Base-by-base conservation (phyloP, 2,888 invertebrate species). In the Chymomyza procnemis region DNA sequence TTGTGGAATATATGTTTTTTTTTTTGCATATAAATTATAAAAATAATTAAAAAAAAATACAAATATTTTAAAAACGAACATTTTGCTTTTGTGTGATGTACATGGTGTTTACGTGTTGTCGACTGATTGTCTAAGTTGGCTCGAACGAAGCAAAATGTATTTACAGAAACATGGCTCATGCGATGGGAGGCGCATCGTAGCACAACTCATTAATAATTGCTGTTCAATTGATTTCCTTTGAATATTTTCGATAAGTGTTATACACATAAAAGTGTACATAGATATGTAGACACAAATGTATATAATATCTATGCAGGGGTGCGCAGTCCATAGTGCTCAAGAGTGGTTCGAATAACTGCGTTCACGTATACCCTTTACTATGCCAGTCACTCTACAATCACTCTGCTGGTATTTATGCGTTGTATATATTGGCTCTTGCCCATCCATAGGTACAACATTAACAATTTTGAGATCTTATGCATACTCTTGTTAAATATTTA, bases 201-300 rank as follows among this genome's bases (percentile, higher is more conserved):
- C 34, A 41, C 60, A 68, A 60, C 71, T 67, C 82, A 75, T 80
- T 85, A 85, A 80, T 63, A 75, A 69, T 80, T 80, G 80, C 69
- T 80, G 84, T 83, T 80, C 84, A 80, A 78, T 83, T 78, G 74
- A 74, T 80, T 80, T 83, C 80, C 85, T 74, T 71, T 80, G 78
- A 69, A 80, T 75, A 75, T 85, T 74, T 77, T 74, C 61, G 77
- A 77, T 74, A 74, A 62, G 34, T 41, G 34, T 41, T 26, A 9
- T 14, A 57, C 58, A 52, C 60, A 65, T 26, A 8, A 52, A 18
- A 61, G 61, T 52, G 19, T 26, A 61, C 41, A 54, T 54, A 58
- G 5, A 47, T 21, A 61, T 34, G 12, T 34, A 34, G 1, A 4
- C 5, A 34, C 6, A 12, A 6, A 34, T 34, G 5, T 34, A 34